Evolutionary conservation across 37 sponge, comb jelly and placozoan species (phyloP), one percentile per base, ranked within the genome.

Genomic region (Haliclona indistincta): DNA sequence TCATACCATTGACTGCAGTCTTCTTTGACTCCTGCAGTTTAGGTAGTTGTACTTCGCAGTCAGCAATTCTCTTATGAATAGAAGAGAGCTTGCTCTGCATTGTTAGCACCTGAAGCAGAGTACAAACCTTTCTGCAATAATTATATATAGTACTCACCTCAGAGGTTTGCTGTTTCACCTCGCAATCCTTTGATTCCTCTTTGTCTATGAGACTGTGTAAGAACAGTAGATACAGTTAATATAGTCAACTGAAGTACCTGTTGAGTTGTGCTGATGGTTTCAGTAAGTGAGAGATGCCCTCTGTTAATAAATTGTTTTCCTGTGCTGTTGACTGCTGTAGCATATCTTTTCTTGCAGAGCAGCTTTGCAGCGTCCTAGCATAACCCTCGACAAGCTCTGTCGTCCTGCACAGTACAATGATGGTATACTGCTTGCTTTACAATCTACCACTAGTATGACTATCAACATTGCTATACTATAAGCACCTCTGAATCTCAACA

Each of bases 1-100:
- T n/a, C n/a, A n/a, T n/a, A 86, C 86, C 80, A 49, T 69, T 58
- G 11, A 86, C 86, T n/a, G 86, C 86, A 32, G 80, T 68, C 62
- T 86, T 79, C 75, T 86, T 86, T 8, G 86, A 67, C 13, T 86
- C 86, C n/a, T 79, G 43, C 1, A 86, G 69, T 53, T 73, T 73
- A 40, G 68, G 80, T 13, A 79, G 30, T 19, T 73, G 79, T 32
- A 19, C 53, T 56, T 86, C 68, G 0, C 30, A 4, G 33, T 74
- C 75, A 36, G 55, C 0, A 15, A 78, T 33, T 30, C 73, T 52
- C 45, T 78, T 79, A 38, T 60, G 41, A 38, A 73, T 66, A 4
- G 63, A 23, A 17, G 62, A 26, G 15, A 86, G n/a, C 45, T 68
- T 41, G 36, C 47, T 32, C 67, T 86, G 86, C 0, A 54, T n/a